Evolutionary conservation across 1,140 invertebrate genomes (phyloP), one percentile per base, ranked within the genome.

Genomic region (Lepeophtheirus salmonis): DNA sequence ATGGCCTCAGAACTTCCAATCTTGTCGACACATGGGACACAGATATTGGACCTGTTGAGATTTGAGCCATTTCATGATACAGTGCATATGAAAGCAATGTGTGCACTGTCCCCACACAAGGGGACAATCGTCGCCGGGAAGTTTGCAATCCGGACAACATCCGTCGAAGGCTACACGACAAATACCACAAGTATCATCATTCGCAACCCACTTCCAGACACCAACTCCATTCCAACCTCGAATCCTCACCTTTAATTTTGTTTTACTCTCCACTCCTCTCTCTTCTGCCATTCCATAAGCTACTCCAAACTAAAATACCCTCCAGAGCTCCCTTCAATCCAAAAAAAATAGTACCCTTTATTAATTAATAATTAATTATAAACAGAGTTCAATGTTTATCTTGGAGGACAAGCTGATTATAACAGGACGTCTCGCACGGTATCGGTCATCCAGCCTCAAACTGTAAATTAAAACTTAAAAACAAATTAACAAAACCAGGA

Each of bases 71-170:
- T 97, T 97, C 72, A 95, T 89, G 68, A 99, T 98, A 72, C 95
- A 99, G 73, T 98, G 95, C 71, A 97, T 97, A 71, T 98, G 95
- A 72, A 98, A 99, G 74, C 92, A 96, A 75, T 99, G 95, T 1
- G 89, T 92, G 73, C 95, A 99, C 67, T 90, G 82, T 63, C 95
- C 94, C 90, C 92, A 96, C 63, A 97, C 94, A 83, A 73, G 63
- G 75, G 77, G 61, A 68, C 63, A 67, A 66, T 56, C 20, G 17
- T 57, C 56, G 17, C 50, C 95, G 30, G 95, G 92, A 66, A 94
- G 77, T 76, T 95, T 94, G 74, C 95, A 99, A 73, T 98, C 92
- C 12, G 92, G 88, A 73, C 95, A 98, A 70, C 92, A 97, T 64
- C 85, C 88, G 73, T 98, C 94, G 76, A 98, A 99, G 23, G 92